Evolutionary conservation across 1,140 invertebrate genomes (phyloP), one percentile per base, ranked within the genome.

Genomic region (Diorhabda elongata): DNA sequence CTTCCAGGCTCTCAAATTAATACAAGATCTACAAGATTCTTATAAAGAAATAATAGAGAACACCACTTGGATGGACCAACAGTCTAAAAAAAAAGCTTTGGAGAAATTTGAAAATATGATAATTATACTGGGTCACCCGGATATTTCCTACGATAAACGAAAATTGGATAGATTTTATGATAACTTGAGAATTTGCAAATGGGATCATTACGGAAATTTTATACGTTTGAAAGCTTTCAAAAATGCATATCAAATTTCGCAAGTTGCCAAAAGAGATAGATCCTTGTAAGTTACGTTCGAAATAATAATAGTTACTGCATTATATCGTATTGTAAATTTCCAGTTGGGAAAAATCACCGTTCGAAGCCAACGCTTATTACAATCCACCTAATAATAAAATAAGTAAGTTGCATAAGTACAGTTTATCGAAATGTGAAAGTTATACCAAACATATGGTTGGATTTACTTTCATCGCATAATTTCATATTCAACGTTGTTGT

Each of bases 51-150:
- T 90, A 63, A 84, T 94, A 0, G 75, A 84, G 0, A 83, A 87
- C 70, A 81, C 91, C 7, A 84, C 89, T 8, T 95, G 93, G 93
- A 93, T 95, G 91, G 92, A 94, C 77, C 81, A 83, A 2, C 4
- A 66, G 8, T 72, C 76, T 4, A 76, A 73, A 69, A 66, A 52
- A 11, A 62, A 69, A 5, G 76, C 77, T 4, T 64, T 69, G 11
- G 65, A 58, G 26, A 80, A 80, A 73, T 72, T 73, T 3, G 43
- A 74, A 4, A 77, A 76, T 5, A 75, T 79, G 64, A 68, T 78
- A 26, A 71, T 66, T 2, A 67, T 80, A 5, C 58, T 78, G 41
- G 79, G 73, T 3, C 78, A 75, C 65, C 78, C 78, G 3, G 73
- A 77, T 47, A 74, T 74, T 60, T 67, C 73, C n/a, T 66, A 72